These are phyloP conservation scores for Tipula lateralis DNA, from an alignment of 2,888 invertebrate species.

Conservation along the genomic window DNA sequence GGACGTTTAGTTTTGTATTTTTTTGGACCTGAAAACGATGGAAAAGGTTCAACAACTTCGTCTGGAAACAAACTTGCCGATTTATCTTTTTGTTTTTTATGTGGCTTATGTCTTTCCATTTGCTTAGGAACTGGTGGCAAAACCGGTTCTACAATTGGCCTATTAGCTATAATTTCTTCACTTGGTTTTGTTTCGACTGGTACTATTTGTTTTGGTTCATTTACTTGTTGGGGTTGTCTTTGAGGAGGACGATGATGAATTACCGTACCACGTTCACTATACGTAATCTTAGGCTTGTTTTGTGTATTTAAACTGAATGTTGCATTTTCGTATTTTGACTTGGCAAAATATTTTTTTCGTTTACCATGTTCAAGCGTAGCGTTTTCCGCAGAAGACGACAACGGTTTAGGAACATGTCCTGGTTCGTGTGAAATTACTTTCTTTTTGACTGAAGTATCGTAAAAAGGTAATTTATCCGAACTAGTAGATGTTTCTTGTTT, in stretches of 20 bases:
- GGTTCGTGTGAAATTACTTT: conserved; percentile 30
- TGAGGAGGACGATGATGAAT: background rate
- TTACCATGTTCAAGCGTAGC: background rate
- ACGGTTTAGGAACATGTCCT: background rate
- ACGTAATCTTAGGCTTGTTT: background rate
- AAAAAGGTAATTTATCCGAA: conserved; percentile 34
- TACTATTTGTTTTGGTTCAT: background rate
- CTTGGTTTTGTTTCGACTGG: background rate
- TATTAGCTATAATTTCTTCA: background rate
- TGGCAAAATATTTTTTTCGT: background rate
- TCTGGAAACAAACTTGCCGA: background rate
- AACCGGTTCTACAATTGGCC: background rate
- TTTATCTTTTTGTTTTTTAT: conserved; percentile 30
- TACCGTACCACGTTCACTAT: background rate
- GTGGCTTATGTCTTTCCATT: background rate
- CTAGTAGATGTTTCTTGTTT: conserved; percentile 40
- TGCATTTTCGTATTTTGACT: background rate
- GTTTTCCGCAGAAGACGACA: background rate
- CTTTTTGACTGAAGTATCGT: conserved; percentile 43
- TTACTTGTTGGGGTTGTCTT: background rate
- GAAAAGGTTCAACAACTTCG: conserved; percentile 3
- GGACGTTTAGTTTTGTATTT: background rate
- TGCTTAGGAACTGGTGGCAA: conserved; percentile 29
- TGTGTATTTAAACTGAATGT: background rate
- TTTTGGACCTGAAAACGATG: background rate